Conservation (phyloP, 2,797 vertebrate genomes). For the Tragopan temminckii region DNA sequence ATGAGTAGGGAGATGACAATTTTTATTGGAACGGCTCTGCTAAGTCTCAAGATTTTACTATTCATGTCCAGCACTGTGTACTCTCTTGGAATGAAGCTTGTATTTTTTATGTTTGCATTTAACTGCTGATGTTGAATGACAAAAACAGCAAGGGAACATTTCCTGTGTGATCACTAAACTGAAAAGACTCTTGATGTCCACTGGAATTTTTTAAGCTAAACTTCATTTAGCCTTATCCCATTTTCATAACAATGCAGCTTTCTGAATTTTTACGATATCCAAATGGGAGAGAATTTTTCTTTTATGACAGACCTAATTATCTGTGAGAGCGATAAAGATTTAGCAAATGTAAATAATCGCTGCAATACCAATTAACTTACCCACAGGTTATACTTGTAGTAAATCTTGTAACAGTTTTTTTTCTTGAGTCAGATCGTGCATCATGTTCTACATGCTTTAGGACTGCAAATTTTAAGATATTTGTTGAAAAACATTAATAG, state of each 20-base stretch:
- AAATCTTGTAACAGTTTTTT: neutral
- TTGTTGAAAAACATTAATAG: slow-evolving; percentile 49
- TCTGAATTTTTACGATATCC: neutral
- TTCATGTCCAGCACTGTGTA: slow-evolving; percentile 60
- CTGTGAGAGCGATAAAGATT: neutral
- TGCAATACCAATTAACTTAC: neutral
- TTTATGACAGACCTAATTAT: neutral
- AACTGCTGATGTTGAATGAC: slow-evolving; percentile 49
- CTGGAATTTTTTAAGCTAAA: slow-evolving; percentile 5
- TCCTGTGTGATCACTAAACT: slow-evolving; percentile 21
- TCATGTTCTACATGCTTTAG: neutral
- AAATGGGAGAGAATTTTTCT: neutral
- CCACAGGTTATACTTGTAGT: neutral
- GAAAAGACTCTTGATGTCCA: neutral
- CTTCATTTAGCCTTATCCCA: neutral
- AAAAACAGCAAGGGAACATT: slow-evolving; percentile 6
- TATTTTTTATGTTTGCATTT: slow-evolving; percentile 68
- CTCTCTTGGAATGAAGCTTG: slow-evolving; percentile 52
- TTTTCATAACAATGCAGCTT: neutral
- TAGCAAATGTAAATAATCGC: slow-evolving; percentile 39
- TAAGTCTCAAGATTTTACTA: slow-evolving; percentile 66
- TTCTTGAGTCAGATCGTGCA: slow-evolving; percentile 33
- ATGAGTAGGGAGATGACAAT: slow-evolving; percentile 67
- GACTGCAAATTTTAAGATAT: slow-evolving; percentile 56
- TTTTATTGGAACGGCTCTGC: slow-evolving; percentile 76